Base-by-base conservation (phyloP, 2,797 vertebrate genomes). In the Poeciliopsis gracilis region DNA sequence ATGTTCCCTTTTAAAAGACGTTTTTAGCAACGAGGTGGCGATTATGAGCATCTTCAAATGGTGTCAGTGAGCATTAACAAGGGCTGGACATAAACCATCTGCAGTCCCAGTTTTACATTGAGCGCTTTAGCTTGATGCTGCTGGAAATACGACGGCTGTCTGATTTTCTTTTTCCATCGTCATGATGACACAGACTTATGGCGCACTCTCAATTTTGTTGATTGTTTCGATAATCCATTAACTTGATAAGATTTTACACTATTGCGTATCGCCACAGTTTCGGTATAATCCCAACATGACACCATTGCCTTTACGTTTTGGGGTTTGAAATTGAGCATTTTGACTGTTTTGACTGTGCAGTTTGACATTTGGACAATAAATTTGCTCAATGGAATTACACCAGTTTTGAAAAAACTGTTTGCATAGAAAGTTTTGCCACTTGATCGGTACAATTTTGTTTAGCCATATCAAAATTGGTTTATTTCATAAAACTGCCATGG, bases 31-130 rank as follows among this genome's bases (percentile, higher is more conserved):
- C 23, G 23, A 71, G 7, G 4, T 25, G 20, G 12, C 10, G 28
- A 28, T 55, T 16, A 16, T 5, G 36, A 43, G 74, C 1, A 33
- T 10, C 12, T 57, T 59, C 41, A 47, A 36, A 55, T 36, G 23
- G 6, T 57, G 18, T 61, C 55, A 20, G n/a, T 67, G 47, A 76
- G 38, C 18, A 30, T 43, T 76, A 0, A 1, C 38, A 59, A 71
- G 4, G 30, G 55, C n/a, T 82, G 75, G 80, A 78, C 23, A 0
- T 82, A 55, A 85, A 77, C 30, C 12, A 20, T 9, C 16, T 20
- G 28, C 16, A 20, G 45, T 30, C 13, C 0, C 61, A 6, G 10
- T 5, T 20, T 18, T 61, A 43, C 30, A 7, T 15, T 25, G 9
- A 46, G 69, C 16, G 8, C 18, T 57, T 57, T 20, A 28, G 20